A percentile compares a stretch with the other conserved stretches of the same genome.
Conservation (phyloP, 2,888 invertebrate genomes). For the Meloe dianella region DNA sequence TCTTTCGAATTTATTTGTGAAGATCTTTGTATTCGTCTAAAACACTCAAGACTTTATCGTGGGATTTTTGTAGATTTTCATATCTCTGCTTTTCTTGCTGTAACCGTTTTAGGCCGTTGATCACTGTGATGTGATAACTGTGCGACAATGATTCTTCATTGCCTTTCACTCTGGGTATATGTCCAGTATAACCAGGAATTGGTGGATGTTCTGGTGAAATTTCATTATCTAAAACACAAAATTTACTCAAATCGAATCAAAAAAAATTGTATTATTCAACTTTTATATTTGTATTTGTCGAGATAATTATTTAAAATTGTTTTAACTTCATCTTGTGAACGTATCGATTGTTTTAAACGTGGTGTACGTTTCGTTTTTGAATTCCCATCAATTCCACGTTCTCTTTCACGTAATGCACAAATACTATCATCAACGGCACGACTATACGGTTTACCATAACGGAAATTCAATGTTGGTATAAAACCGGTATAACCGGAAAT, state of each 20-base stretch:
- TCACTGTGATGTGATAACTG: slow-evolving; percentile 71
- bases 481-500: slow-evolving; percentile 75
- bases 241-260: background rate
- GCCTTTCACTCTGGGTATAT: slow-evolving; percentile 70
- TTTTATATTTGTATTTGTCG: slow-evolving; percentile 63
- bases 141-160: slow-evolving; percentile 73
- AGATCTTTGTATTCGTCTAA: slow-evolving; percentile 38
- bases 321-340: slow-evolving; percentile 64
- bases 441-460: slow-evolving; percentile 67
- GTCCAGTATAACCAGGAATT: slow-evolving; percentile 76
- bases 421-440: slow-evolving; percentile 67
- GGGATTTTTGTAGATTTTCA: slow-evolving; percentile 36
- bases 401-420: slow-evolving; percentile 59
- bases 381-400: slow-evolving; percentile 49
- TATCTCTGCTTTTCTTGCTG: slow-evolving; percentile 64
- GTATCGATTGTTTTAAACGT: slow-evolving; percentile 65
- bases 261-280: slow-evolving; percentile 14
- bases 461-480: slow-evolving; percentile 72
- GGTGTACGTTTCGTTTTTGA: slow-evolving; percentile 63
- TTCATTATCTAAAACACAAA: slow-evolving; percentile 63
- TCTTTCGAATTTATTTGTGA: slow-evolving; percentile 22
- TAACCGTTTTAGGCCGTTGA: slow-evolving; percentile 53
- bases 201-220: slow-evolving; percentile 73
- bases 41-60: slow-evolving; percentile 40
- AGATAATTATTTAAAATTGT: slow-evolving; percentile 62